Base-by-base conservation (phyloP, 2,888 invertebrate genomes). In the Amiota minor region DNA sequence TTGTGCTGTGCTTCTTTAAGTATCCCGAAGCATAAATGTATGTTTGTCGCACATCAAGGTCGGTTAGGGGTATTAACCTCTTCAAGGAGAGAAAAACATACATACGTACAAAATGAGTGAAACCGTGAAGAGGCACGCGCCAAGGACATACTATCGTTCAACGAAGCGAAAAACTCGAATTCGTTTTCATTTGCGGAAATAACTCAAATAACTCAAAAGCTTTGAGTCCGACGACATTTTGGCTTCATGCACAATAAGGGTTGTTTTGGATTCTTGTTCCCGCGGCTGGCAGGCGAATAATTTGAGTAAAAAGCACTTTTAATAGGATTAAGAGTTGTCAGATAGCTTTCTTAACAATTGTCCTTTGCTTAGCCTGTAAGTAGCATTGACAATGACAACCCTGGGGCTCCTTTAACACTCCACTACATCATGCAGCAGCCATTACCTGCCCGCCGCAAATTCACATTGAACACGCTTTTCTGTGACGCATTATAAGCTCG, bases 61-160 rank as follows among this genome's bases (percentile, higher is more conserved):
- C 88, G 88, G 86, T 82, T 86, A 85, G 88, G 89, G 88, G 81
- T 87, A 86, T 82, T 86, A 85, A 88, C 88, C 89, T 84, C 80
- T 78, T 72, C 74, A 68, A 68, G 67, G 12, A 50, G 12, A 79
- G 56, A 20, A 55, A 56, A n/a, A n/a, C n/a, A 69, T 55, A 70
- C 61, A 69, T 9, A 53, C 14, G n/a, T 69, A 50, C 64, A 61
- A 49, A 59, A n/a, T 53, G 78, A 76, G 74, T 75, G 71, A 68
- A 77, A 78, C 74, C 74, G 75, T 76, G 8, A 53, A n/a, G 10
- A 79, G 71, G 68, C 77, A 74, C 78, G 79, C 78, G 75, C 77
- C 79, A 85, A 83, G 82, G 86, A 81, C 87, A 86, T 79, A 75
- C 75, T 68, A 56, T 55, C 50, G 62, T 50, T 45, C 35, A 20